phyloP scores from a whole-genome alignment of 2,888 invertebrate species.

The Acanthococcus lagerstroemiae region DNA sequence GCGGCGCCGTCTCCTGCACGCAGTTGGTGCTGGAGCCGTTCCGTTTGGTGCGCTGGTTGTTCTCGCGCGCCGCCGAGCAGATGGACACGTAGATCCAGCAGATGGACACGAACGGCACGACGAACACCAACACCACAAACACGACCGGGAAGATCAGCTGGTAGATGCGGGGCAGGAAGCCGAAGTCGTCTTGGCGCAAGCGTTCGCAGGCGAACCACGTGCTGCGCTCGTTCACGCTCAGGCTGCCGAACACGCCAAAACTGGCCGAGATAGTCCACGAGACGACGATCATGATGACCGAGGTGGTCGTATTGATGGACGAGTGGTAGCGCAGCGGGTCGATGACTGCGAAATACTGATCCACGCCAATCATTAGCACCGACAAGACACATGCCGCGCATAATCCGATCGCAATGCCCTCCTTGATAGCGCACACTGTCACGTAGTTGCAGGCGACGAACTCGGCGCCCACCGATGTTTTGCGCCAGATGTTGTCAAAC shows the following conservation, averaged over 20 bases:
- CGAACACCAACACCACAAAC: conserved; percentile 45
- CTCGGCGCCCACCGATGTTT: neutral
- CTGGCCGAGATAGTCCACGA: conserved; percentile 46
- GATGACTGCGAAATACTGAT: conserved; percentile 57
- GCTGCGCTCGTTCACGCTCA: conserved; percentile 22
- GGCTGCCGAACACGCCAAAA: conserved; percentile 44
- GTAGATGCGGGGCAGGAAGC: conserved; percentile 39
- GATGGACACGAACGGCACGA: conserved; percentile 51
- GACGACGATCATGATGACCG: conserved; percentile 44
- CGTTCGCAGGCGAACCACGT: conserved; percentile 10
- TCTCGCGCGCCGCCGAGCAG: conserved; percentile 64
- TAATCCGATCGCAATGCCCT: conserved; percentile 52
- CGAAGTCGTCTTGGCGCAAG: neutral
- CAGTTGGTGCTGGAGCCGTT: conserved; percentile 40
- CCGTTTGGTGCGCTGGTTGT: conserved; percentile 51
- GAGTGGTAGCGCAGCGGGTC: conserved; percentile 55
- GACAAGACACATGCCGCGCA: conserved; percentile 53
- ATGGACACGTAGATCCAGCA: conserved; percentile 65
- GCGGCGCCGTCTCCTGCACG: conserved; percentile 6
- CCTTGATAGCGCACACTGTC: conserved; percentile 44
- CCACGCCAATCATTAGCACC: conserved; percentile 53
- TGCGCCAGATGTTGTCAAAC: conserved; percentile 36
- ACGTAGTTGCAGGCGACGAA: conserved; percentile 9
- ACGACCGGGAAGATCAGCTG: conserved; percentile 44
- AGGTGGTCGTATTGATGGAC: conserved; percentile 47